Conservation (phyloP, 2,888 invertebrate species). For the Cactoblastis cactorum region DNA sequence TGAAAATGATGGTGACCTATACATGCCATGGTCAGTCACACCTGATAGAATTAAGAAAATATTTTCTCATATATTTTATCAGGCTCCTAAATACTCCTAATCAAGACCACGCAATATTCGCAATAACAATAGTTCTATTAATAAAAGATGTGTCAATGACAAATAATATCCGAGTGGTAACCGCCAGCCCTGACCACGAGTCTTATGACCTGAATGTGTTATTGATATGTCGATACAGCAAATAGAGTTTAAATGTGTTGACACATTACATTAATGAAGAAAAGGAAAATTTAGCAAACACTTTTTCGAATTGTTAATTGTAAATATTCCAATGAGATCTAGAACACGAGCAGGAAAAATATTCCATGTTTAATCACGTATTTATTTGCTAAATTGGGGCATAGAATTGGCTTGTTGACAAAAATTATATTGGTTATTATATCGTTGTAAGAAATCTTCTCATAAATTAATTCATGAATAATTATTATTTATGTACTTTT, state of each 20-base stretch:
- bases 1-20: no score
- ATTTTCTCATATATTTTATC: no score
- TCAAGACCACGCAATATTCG: no score
- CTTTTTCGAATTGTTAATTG: conserved; percentile 34
- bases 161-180: neutral
- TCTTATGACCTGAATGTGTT: conserved; percentile 53
- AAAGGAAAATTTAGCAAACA: conserved; percentile 68
- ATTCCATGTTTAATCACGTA: neutral
- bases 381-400: neutral
- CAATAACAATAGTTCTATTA: neutral
- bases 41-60: no score
- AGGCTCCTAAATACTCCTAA: no score
- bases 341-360: conserved; percentile 10
- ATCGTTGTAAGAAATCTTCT: no score
- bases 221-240: conserved; percentile 53
- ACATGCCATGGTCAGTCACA: no score
- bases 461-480: no score
- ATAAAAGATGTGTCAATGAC: no score
- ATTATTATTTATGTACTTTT: no score
- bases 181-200: conserved; percentile 17
- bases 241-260: conserved; percentile 58
- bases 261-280: conserved; percentile 51
- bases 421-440: no score
- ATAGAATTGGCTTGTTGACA: neutral
- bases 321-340: conserved; percentile 14